Percentiles rank a stretch among this genome's conserved stretches.
These are phyloP conservation scores for Ibidorhyncha struthersii DNA, from an alignment of 2,113 vertebrate genomes.

Conservation along the genomic window DNA sequence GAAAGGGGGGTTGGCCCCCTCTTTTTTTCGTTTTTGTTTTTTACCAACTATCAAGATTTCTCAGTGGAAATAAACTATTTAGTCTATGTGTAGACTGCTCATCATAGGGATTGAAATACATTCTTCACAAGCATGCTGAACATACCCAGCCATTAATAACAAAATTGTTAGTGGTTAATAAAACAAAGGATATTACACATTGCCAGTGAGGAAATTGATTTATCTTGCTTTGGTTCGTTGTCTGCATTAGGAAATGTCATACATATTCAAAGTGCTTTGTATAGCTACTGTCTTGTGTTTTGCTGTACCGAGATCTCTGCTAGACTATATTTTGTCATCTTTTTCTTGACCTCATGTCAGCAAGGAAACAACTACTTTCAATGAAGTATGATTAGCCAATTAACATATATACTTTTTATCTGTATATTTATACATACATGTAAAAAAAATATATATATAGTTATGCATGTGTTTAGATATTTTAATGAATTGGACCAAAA, in stretches of 20 bases:
- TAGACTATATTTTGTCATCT: background rate
- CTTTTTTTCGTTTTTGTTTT: background rate
- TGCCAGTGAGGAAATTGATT: slow-evolving; percentile 29
- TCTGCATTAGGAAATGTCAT: slow-evolving; percentile 29
- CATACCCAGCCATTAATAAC: slow-evolving; percentile 23
- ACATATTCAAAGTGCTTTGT: slow-evolving; percentile 13
- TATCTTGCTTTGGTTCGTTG: slow-evolving; percentile 22
- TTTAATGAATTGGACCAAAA: background rate
- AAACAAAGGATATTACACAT: slow-evolving; percentile 16
- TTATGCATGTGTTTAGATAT: background rate
- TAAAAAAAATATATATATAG: background rate
- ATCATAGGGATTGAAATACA: slow-evolving; percentile 21
- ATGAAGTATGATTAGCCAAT: background rate
- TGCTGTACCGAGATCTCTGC: background rate
- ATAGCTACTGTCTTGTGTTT: slow-evolving; percentile 10
- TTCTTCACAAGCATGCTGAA: slow-evolving; percentile 13
- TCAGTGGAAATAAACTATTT: slow-evolving; percentile 32
- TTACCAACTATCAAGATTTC: background rate
- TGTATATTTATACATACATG: fast-evolving
- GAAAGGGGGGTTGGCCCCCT: too few species aligned
- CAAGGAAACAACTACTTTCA: background rate
- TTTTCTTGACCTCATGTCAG: background rate
- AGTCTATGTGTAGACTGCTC: background rate
- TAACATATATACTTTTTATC: background rate
- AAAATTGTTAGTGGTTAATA: slow-evolving; percentile 1